Conservation (phyloP, 2,113 vertebrate genomes). For the Chaenogobius annularis region DNA sequence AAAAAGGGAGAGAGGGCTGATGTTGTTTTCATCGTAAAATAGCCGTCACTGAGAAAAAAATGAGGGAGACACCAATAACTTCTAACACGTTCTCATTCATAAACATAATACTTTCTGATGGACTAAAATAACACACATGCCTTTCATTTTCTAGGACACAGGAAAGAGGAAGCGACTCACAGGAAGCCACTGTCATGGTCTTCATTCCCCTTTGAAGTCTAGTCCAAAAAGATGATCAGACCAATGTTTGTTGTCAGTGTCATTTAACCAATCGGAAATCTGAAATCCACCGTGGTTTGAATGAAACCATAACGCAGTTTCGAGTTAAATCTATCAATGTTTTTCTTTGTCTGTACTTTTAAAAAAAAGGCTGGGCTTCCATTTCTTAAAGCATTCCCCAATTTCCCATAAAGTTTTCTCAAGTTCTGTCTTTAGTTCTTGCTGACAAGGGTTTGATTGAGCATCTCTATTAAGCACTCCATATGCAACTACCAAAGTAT, state of each 20-base stretch:
- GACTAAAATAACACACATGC: constrained; percentile 43
- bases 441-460: not conserved
- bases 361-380: no score
- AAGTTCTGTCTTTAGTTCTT: not conserved
- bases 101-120: constrained; percentile 20
- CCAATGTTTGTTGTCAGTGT: not conserved
- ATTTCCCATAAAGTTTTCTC: not conserved
- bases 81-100: constrained; percentile 20
- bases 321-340: not conserved
- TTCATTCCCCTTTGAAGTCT: constrained; percentile 7
- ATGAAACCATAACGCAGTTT: not conserved
- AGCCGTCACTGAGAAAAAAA: no score
- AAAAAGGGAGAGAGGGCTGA: no score
- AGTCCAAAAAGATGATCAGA: constrained; percentile 17
- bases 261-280: not conserved
- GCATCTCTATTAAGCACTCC: not conserved
- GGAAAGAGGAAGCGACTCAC: constrained; percentile 49
- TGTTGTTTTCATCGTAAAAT: no score
- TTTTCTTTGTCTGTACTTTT: not conserved
- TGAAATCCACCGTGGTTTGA: not conserved
- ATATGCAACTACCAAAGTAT: not conserved
- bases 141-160: constrained; percentile 53
- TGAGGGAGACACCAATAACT: not conserved
- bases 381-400: not conserved
- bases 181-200: constrained; percentile 39